Conservation (phyloP, 2,888 invertebrate genomes). For the Lepidocyrtoides sp. region DNA sequence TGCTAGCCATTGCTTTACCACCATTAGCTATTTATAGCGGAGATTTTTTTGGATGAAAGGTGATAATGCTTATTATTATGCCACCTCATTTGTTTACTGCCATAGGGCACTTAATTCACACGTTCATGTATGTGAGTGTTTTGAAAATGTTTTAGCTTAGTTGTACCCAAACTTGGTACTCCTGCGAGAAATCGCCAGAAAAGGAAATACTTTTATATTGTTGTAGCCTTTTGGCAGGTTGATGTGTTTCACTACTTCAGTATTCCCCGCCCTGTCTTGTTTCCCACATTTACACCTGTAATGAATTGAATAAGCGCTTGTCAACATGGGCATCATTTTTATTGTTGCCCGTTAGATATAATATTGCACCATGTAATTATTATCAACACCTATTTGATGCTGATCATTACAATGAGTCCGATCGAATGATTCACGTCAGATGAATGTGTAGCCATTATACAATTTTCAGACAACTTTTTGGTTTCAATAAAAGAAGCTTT, state of each 20-base stretch:
- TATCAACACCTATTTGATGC: not conserved
- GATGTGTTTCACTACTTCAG: not conserved
- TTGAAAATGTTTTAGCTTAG: not conserved
- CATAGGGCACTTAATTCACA: not conserved
- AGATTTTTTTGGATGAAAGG: not conserved
- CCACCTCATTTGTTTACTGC: not conserved
- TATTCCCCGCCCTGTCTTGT: not conserved
- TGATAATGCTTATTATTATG: not conserved
- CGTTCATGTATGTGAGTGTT: not conserved
- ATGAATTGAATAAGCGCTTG: conserved; percentile 1
- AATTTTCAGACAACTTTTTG: not conserved
- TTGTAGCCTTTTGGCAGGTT: not conserved
- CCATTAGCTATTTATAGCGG: not conserved
- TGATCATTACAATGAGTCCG: not conserved
- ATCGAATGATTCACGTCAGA: not conserved
- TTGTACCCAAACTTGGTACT: not conserved
- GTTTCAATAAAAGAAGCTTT: too few species aligned
- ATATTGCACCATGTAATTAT: not conserved
- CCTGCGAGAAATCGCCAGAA: conserved; percentile 3
- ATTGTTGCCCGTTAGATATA: not conserved
- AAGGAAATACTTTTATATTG: not conserved
- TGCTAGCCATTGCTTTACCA: not conserved
- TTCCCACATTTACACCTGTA: conserved; percentile 22
- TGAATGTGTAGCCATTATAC: too few species aligned
- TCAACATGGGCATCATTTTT: conserved; percentile 36